These are phyloP conservation scores for Machaerirhynchus nigripectus DNA, from an alignment of 2,113 vertebrate species.

Conservation along the genomic window DNA sequence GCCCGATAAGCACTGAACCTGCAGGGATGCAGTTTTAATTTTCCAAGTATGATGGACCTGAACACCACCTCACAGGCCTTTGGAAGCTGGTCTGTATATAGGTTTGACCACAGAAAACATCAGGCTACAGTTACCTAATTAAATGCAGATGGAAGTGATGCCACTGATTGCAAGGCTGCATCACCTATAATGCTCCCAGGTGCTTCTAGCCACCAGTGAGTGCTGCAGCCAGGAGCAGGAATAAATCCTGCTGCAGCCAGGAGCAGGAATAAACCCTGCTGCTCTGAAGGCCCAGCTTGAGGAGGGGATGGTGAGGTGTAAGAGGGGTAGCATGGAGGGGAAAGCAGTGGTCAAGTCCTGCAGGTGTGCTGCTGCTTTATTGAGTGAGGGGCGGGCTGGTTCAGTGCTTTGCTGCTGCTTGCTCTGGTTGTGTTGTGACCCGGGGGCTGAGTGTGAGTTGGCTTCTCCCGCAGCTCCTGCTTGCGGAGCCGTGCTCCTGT, in stretches of 20 bases:
- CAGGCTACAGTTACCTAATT: not conserved
- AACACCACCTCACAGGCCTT: not conserved
- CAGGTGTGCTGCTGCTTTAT: not conserved
- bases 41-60: not conserved
- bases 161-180: not conserved
- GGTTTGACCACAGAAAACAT: not conserved
- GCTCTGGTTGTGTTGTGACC: accelerated
- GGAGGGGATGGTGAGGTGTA: accelerated
- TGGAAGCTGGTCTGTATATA: not conserved
- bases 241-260: not conserved
- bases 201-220: not conserved
- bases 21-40: not conserved
- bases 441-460: accelerated
- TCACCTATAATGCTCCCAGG: not conserved
- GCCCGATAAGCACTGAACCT: accelerated
- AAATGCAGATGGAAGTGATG: not conserved
- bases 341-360: accelerated
- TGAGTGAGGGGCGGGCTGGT: accelerated
- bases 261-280: not conserved
- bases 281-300: accelerated
- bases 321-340: accelerated
- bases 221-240: not conserved
- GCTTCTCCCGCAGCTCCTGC: not conserved
- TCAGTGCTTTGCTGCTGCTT: not conserved
- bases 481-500: accelerated